These are phyloP conservation scores for Caenorhabditis japonica DNA, from an alignment of 2,888 invertebrate genomes.

Conservation along the genomic window DNA sequence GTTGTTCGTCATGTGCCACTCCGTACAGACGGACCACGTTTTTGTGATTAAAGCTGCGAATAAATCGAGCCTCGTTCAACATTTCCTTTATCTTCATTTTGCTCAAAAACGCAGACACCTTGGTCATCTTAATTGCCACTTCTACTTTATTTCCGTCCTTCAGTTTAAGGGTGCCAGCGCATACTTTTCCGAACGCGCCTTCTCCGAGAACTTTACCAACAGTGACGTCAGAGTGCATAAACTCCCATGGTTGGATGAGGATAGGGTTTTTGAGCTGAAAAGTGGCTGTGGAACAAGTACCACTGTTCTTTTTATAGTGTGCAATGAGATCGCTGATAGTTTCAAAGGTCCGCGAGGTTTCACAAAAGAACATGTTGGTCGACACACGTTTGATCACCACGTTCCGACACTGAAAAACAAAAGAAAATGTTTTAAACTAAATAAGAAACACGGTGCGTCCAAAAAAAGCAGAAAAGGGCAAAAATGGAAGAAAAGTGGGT, in stretches of 20 bases:
- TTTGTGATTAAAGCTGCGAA: conserved; percentile 47
- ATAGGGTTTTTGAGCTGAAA: conserved; percentile 45
- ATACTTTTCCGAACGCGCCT: conserved; percentile 58
- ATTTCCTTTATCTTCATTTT: conserved; percentile 57
- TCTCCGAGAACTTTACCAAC: conserved; percentile 52
- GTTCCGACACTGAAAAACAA: conserved; percentile 15
- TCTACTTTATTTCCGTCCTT: conserved; percentile 27
- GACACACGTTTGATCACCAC: conserved; percentile 25
- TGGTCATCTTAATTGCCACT: conserved; percentile 56
- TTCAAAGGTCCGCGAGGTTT: conserved; percentile 15
- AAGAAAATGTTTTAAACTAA: not conserved
- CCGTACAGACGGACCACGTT: conserved; percentile 58
- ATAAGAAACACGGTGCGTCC: not conserved
- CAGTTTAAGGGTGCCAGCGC: conserved; percentile 28
- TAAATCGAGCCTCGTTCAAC: conserved; percentile 60
- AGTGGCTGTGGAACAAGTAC: conserved; percentile 3
- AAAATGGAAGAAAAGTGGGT: too few relatives aligned
- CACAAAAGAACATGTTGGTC: conserved; percentile 19
- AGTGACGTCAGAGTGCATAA: conserved; percentile 39
- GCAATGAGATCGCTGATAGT: conserved; percentile 22
- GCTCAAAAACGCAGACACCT: conserved; percentile 30
- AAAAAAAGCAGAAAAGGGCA: too few relatives aligned
- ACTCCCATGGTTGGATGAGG: conserved; percentile 47
- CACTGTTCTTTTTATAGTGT: conserved; percentile 25
- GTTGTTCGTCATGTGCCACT: conserved; percentile 32